Percentiles rank a stretch among this genome's conserved stretches.
Conservation (phyloP, 1,140 invertebrate genomes). For the Philotrypesis tridentata region DNA sequence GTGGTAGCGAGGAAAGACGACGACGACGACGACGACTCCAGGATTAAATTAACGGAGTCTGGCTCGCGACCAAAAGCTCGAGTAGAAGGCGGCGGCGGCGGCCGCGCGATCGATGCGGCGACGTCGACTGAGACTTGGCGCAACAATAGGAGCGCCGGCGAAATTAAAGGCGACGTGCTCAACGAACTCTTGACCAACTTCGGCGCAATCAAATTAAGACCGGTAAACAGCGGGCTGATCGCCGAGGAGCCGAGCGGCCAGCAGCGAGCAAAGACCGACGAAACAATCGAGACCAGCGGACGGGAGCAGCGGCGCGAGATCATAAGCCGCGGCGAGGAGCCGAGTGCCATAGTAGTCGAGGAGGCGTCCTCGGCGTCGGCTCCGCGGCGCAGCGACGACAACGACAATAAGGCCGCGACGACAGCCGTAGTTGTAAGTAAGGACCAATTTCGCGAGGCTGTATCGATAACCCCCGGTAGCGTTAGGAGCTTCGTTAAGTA, state of each 20-base stretch:
- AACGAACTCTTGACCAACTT: slow-evolving; percentile 68
- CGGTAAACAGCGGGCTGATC: slow-evolving; percentile 49
- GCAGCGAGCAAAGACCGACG: not conserved
- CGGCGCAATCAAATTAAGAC: slow-evolving; percentile 64
- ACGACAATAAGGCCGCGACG: slow-evolving; percentile 69
- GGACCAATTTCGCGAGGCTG: slow-evolving; percentile 63
- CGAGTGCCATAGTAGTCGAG: slow-evolving; percentile 68
- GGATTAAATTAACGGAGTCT: slow-evolving; percentile 11
- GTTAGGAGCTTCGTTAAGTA: slow-evolving; percentile 69
- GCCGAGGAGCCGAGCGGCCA: not conserved
- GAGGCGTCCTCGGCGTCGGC: too few species aligned
- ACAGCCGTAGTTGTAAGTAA: slow-evolving; percentile 67
- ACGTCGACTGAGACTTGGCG: too few species aligned
- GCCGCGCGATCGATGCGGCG: not conserved
- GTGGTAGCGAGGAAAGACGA: not conserved
- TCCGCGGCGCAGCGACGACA: slow-evolving; percentile 60
- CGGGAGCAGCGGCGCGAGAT: not conserved
- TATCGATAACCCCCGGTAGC: slow-evolving; percentile 68
- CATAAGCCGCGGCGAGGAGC: slow-evolving; percentile 58
- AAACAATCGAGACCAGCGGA: not conserved
- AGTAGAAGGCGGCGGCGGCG: too few species aligned
- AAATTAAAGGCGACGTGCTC: slow-evolving; percentile 64
- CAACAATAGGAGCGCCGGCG: slow-evolving; percentile 52
- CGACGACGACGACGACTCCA: not conserved
- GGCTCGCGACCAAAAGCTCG: not conserved